Base-by-base conservation (phyloP, 2,797 vertebrate species). In the Capromys pilorides region DNA sequence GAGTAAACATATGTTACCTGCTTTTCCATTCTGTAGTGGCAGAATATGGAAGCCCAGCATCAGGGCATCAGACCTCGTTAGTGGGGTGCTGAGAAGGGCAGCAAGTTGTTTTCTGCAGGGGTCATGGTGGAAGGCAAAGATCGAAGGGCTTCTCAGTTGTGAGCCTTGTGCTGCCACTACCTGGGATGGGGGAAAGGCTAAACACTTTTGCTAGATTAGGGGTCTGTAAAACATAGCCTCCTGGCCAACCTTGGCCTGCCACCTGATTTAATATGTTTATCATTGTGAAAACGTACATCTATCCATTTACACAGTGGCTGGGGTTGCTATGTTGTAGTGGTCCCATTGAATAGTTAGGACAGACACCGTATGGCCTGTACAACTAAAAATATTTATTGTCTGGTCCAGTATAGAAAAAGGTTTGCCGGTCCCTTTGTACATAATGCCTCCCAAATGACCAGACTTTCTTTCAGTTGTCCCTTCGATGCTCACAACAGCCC, bases 301-400 rank as follows among this genome's bases (percentile, higher is more conserved):
- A 10, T 90, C 78, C 67, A 67, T 24, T 33, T 21, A 12, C 22
- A 10, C 18, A 10, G 61, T 28, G 8, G 73, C 86, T 49, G 0
- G 0, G 19, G 51, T 73, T 69, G 26, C 39, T 66, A 28, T 10
- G 12, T 83, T 45, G 39, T 22, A 77, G 12, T 9, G 1, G 2
- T 54, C 49, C 2, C 7, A 6, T 14, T 18, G 33, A 61, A 21
- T 4, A 45, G 9, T 61, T 51, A 66, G 33, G n/a, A 36, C 19
- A 51, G 41, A 75, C 36, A 79, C 31, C 1, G 0, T 4, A 2
- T 62, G 84, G 24, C 26, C 51, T 4, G 0, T 7, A 1, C 77
- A 81, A 86, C 67, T 78, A 71, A 71, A 96, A 51, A 54, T 88
- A 57, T 9, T 49, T 67, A 51, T 66, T 84, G 11, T 31, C 71